A percentile compares a stretch with the other conserved stretches of the same genome.
Conservation (phyloP, 2,113 vertebrate species). For the Archocentrus centrarchus region DNA sequence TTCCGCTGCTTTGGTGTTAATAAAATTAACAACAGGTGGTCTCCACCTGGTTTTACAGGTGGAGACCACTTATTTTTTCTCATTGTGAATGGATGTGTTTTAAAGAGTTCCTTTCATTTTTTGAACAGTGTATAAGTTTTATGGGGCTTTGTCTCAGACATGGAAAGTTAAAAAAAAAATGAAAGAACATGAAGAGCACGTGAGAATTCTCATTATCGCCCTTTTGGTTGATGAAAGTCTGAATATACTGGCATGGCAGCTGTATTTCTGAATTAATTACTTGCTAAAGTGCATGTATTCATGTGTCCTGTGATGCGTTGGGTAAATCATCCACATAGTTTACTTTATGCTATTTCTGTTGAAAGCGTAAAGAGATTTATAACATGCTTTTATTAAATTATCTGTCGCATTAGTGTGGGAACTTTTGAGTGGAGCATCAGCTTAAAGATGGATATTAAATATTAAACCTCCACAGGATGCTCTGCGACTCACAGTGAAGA, state of each 20-base stretch:
- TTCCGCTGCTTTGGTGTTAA: too few relatives aligned
- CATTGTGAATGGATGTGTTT: too few relatives aligned
- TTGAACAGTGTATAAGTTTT: background rate
- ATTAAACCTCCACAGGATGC: background rate
- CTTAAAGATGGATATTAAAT: slow-evolving; percentile 8
- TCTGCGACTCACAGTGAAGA: background rate
- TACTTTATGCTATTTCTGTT: background rate
- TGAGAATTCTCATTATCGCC: background rate
- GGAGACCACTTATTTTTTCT: too few relatives aligned
- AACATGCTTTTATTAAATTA: background rate
- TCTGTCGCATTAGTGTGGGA: slow-evolving; percentile 7
- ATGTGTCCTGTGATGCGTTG: background rate
- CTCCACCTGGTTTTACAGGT: too few relatives aligned
- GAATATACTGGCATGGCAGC: background rate
- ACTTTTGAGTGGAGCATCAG: background rate
- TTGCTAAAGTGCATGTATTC: background rate
- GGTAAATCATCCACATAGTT: background rate
- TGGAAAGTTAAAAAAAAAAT: too few relatives aligned
- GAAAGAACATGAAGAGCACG: background rate
- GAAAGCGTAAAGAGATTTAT: slow-evolving; percentile 7
- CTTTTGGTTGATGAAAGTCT: background rate
- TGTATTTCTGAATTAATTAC: slow-evolving; percentile 14
- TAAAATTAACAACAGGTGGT: too few relatives aligned
- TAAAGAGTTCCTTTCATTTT: too few relatives aligned
- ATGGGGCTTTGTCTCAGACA: background rate